Evolutionary conservation across 2,888 invertebrate genomes (phyloP).

Genomic region (Carcina quercana): DNA sequence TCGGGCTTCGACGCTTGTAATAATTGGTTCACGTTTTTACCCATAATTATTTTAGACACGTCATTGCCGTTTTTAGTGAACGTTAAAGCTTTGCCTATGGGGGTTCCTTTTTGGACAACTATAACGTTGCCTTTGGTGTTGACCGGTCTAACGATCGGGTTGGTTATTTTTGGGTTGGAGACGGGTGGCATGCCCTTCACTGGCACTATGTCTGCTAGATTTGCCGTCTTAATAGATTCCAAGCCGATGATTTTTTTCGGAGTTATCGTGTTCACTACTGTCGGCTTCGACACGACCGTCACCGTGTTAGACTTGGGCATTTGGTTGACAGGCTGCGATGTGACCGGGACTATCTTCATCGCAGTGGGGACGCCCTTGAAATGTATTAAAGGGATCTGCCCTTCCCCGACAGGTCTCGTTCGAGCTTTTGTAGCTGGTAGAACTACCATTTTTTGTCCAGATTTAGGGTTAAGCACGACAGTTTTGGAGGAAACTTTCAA

Average conservation of each 20-base stretch:
- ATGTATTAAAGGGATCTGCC: conserved; percentile 57
- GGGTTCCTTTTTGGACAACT: conserved; percentile 74
- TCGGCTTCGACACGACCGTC: conserved; percentile 49
- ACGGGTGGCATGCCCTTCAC: conserved; percentile 56
- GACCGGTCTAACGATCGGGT: conserved; percentile 58
- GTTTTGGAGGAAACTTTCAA: conserved; percentile 67
- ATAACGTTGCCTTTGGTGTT: conserved; percentile 74
- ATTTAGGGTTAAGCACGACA: conserved; percentile 62
- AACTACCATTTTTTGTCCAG: conserved; percentile 69
- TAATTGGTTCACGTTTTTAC: conserved; percentile 64
- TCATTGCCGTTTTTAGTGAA: conserved; percentile 65
- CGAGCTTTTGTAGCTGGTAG: conserved; percentile 60
- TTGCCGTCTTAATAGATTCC: conserved; percentile 54
- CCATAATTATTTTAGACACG: conserved; percentile 69
- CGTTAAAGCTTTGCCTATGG: conserved; percentile 63
- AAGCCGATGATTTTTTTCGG: conserved; percentile 18
- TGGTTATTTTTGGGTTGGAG: conserved; percentile 51
- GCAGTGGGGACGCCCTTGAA: conserved; percentile 61
- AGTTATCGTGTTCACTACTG: conserved; percentile 23
- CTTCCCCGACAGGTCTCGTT: conserved; percentile 49
- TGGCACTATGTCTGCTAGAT: conserved; percentile 62
- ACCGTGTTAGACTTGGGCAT: conserved; percentile 33
- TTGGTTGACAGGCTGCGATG: conserved; percentile 45
- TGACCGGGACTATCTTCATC: conserved; percentile 65
- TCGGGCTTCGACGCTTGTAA: conserved; percentile 57